These are phyloP conservation scores for Pomacea maculata DNA, from an alignment of 1,140 invertebrate species.

Conservation along the genomic window DNA sequence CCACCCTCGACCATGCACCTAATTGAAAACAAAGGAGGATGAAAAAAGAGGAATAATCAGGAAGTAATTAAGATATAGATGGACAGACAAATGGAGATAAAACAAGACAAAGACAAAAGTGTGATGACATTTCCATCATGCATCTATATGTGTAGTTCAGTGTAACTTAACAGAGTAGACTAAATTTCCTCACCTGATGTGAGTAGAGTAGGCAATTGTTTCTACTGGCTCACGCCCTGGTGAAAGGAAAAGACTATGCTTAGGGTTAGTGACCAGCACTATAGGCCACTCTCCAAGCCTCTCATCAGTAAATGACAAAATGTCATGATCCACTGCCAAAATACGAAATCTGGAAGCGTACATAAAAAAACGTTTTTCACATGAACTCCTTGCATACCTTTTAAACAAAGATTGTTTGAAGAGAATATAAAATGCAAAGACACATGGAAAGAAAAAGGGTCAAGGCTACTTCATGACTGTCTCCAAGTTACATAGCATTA, in stretches of 20 bases:
- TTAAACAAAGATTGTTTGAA: too few relatives aligned
- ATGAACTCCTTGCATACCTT: too few relatives aligned
- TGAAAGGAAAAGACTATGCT: slow-evolving; percentile 79
- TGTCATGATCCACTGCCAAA: slow-evolving; percentile 85
- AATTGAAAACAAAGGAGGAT: too few relatives aligned
- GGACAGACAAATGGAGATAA: neutral
- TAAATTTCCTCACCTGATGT: slow-evolving; percentile 73
- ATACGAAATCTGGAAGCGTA: slow-evolving; percentile 76
- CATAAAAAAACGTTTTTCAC: too few relatives aligned
- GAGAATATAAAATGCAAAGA: too few relatives aligned
- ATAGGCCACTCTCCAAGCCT: slow-evolving; percentile 81
- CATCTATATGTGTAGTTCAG: neutral
- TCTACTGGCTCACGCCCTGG: slow-evolving; percentile 78
- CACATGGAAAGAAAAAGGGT: too few relatives aligned
- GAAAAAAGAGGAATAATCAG: neutral
- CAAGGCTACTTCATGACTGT: too few relatives aligned
- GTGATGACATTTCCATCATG: neutral
- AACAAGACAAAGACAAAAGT: neutral
- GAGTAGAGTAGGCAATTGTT: slow-evolving; percentile 77
- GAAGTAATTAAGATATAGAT: too few relatives aligned
- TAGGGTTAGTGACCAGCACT: slow-evolving; percentile 88
- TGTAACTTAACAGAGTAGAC: neutral
- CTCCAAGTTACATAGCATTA: too few relatives aligned
- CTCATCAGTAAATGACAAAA: slow-evolving; percentile 89
- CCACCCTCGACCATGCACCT: too few relatives aligned